These are phyloP conservation scores for Polydrusus pterygomalis DNA, from an alignment of 2,888 invertebrate species.

Conservation along the genomic window DNA sequence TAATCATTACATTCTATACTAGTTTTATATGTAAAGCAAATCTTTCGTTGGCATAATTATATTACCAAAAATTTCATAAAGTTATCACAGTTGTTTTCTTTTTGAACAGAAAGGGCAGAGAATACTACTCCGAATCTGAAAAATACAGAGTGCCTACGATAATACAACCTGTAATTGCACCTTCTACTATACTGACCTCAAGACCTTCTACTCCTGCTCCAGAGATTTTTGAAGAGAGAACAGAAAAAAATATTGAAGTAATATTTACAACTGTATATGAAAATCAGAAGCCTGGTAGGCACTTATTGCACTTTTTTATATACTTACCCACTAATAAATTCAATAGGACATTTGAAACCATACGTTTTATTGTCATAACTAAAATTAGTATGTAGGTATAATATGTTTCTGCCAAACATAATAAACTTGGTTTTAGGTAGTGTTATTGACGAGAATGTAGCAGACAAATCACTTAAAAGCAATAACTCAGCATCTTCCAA, in stretches of 20 bases:
- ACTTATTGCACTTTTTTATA: not conserved
- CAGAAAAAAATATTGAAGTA: constrained; percentile 20
- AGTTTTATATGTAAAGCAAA: not conserved
- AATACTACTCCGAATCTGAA: constrained; percentile 29
- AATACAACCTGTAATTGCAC: constrained; percentile 8
- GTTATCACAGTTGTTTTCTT: not conserved
- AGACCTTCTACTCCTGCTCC: constrained; percentile 25
- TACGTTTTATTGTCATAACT: too few species aligned
- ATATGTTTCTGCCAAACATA: not conserved
- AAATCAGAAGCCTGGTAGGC: constrained; percentile 32
- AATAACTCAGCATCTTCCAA: constrained; percentile 56
- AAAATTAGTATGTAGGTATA: too few species aligned
- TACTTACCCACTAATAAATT: too few species aligned
- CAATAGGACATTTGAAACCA: too few species aligned
- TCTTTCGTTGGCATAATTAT: too few species aligned
- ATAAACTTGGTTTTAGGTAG: constrained; percentile 46
- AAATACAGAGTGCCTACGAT: constrained; percentile 1
- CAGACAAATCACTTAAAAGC: constrained; percentile 56
- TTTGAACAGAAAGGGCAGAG: not conserved
- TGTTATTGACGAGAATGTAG: constrained; percentile 51
- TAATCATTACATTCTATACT: not conserved
- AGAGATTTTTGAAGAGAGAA: constrained; percentile 6
- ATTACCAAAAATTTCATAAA: too few species aligned
- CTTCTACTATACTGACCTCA: not conserved
- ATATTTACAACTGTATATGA: constrained; percentile 27